Evolutionary conservation across 2,888 invertebrate species (phyloP).

Genomic region (Drosophila algonquin): DNA sequence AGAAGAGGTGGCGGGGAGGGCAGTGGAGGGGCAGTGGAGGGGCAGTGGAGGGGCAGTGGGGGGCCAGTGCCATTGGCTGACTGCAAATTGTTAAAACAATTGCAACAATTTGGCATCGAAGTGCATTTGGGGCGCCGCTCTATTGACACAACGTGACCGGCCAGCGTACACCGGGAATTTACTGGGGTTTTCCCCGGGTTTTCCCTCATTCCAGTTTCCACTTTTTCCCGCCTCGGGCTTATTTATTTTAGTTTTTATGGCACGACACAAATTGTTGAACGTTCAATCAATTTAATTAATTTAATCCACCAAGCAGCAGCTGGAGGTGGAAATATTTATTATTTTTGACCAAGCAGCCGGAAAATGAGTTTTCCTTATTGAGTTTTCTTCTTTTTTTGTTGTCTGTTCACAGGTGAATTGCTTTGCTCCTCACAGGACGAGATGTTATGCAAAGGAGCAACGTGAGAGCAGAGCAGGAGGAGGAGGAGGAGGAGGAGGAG

Average conservation of each 20-base stretch:
- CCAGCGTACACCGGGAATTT: conserved; percentile 54
- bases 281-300: conserved; percentile 76
- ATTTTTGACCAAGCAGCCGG: conserved; percentile 40
- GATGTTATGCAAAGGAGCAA: conserved; percentile 51
- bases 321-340: conserved; percentile 19
- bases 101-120: conserved; percentile 58
- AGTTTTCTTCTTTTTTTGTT: too few relatives aligned
- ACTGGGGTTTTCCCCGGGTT: conserved; percentile 22
- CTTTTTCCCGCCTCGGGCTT: neutral
- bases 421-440: conserved; percentile 32
- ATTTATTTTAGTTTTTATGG: conserved; percentile 22
- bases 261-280: conserved; percentile 58
- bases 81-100: conserved; percentile 51
- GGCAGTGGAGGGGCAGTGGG: too few relatives aligned
- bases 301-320: conserved; percentile 37
- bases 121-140: conserved; percentile 58
- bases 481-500: too few relatives aligned
- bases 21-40: neutral
- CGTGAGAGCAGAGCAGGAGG: conserved; percentile 33
- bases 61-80: conserved; percentile 11
- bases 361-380: conserved; percentile 33
- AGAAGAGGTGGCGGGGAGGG: neutral
- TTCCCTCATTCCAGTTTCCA: neutral
- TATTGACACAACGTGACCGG: conserved; percentile 77
- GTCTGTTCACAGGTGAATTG: conserved; percentile 72